phyloP scores from a whole-genome alignment of 2,888 invertebrate genomes.

The Pelosia muscerda region DNA sequence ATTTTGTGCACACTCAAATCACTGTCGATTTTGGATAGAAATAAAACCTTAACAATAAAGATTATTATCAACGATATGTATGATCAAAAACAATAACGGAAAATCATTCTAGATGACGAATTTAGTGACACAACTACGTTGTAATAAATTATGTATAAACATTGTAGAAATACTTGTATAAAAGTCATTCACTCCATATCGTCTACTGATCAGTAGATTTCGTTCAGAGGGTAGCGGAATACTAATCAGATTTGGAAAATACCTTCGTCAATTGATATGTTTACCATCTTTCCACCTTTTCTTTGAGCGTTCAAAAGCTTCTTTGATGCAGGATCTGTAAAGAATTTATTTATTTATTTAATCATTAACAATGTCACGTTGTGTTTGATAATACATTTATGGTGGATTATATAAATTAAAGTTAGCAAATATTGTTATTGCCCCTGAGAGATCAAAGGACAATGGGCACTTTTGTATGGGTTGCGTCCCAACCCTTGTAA shows the following conservation, averaged over 20 bases:
- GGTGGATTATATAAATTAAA: no score
- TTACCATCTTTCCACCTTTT: slow-evolving; percentile 80
- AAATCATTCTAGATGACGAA: slow-evolving; percentile 24
- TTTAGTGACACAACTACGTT: slow-evolving; percentile 14
- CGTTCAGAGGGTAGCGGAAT: not conserved
- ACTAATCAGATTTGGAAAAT: not conserved
- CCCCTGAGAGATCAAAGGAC: no score
- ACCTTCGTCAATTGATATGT: slow-evolving; percentile 69
- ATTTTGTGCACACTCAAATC: not conserved
- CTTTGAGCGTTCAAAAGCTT: slow-evolving; percentile 91
- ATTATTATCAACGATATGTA: not conserved
- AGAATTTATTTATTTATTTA: no score
- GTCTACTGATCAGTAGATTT: not conserved
- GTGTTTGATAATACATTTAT: no score
- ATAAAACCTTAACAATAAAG: not conserved
- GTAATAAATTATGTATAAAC: slow-evolving; percentile 19
- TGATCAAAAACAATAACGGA: not conserved
- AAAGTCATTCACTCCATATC: slow-evolving; percentile 12
- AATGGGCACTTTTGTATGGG: no score
- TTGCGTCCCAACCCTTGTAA: no score
- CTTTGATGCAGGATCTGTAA: slow-evolving; percentile 91
- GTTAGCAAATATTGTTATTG: no score
- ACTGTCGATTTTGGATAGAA: not conserved
- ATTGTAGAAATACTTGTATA: slow-evolving; percentile 20
- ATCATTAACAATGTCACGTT: no score